Evolutionary conservation across 2,888 invertebrate species (phyloP).

Genomic region (Ditula angustiorana): DNA sequence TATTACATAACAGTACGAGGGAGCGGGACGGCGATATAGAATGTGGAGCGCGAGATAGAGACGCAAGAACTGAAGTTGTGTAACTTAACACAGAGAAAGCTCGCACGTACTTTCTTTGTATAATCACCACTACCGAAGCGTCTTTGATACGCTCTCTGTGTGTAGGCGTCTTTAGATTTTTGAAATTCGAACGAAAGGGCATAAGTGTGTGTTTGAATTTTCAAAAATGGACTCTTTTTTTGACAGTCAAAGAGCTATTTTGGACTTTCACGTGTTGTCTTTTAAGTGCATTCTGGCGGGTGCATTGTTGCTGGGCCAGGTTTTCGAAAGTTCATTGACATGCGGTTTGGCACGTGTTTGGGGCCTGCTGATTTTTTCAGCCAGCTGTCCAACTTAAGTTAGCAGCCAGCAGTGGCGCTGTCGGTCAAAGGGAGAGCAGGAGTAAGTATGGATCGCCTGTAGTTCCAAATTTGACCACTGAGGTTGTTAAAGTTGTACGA

Average conservation of each 20-base stretch:
- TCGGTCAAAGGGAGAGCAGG: not conserved
- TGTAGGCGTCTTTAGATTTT: slow-evolving; percentile 75
- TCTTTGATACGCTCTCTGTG: slow-evolving; percentile 60
- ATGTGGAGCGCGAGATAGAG: slow-evolving; percentile 62
- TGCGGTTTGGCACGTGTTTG: slow-evolving; percentile 75
- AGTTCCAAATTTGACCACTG: slow-evolving; percentile 26
- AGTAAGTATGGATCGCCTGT: not conserved
- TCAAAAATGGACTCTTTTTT: slow-evolving; percentile 68
- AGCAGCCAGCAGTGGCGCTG: slow-evolving; percentile 7
- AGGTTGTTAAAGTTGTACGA: slow-evolving; percentile 15
- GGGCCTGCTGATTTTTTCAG: slow-evolving; percentile 76
- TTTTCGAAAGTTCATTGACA: slow-evolving; percentile 81
- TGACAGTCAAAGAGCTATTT: slow-evolving; percentile 55
- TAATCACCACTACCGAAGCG: slow-evolving; percentile 57
- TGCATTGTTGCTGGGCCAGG: slow-evolving; percentile 57
- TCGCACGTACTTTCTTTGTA: slow-evolving; percentile 79
- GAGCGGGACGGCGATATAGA: slow-evolving; percentile 58
- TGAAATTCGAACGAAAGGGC: slow-evolving; percentile 71
- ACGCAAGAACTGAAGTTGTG: slow-evolving; percentile 70
- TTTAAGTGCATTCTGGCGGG: slow-evolving; percentile 59
- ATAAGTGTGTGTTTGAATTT: slow-evolving; percentile 63
- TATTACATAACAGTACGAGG: slow-evolving; percentile 81
- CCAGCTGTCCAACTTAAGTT: slow-evolving; percentile 31
- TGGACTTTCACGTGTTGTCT: slow-evolving; percentile 48
- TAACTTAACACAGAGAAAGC: slow-evolving; percentile 83